Percentiles rank a stretch among this genome's conserved stretches.
phyloP scores from a whole-genome alignment of 37 sponge, comb jelly and placozoan genomes.

The Axinella damicornis region DNA sequence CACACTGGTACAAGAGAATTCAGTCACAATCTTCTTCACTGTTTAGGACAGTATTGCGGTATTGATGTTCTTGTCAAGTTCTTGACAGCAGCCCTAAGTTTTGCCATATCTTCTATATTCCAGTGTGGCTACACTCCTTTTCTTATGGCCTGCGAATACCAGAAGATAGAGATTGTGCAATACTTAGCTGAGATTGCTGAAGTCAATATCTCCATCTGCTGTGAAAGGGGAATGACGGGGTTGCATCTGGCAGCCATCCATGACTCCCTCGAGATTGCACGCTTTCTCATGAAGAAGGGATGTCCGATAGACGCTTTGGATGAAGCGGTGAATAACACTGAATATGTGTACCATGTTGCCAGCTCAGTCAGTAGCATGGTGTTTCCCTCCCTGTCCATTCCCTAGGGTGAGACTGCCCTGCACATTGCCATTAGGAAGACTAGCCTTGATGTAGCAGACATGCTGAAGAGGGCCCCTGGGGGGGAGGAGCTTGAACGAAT shows the following conservation, averaged over 20 bases:
- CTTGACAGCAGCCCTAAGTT: too few species aligned
- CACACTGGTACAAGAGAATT: too few species aligned
- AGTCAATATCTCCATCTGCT: constrained; percentile 2
- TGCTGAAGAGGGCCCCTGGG: too few species aligned
- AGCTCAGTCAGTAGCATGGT: too few species aligned
- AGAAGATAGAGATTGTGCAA: constrained; percentile 17
- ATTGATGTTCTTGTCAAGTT: too few species aligned
- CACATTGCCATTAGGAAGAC: constrained; percentile 60
- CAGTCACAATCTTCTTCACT: too few species aligned
- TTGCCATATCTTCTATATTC: too few species aligned
- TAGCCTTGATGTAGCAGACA: constrained; percentile 20
- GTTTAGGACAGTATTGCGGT: too few species aligned
- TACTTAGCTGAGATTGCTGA: not conserved
- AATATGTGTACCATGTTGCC: too few species aligned
- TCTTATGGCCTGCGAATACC: constrained; percentile 54
- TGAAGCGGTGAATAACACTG: constrained; percentile 28
- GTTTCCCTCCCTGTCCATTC: not conserved
- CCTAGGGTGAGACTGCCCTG: constrained; percentile 59
- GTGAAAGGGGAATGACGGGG: constrained; percentile 10
- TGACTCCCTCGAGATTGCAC: constrained; percentile 47
- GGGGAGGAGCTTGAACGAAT: too few species aligned
- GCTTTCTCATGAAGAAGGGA: constrained; percentile 12
- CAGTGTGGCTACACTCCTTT: constrained; percentile 54
- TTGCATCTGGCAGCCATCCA: constrained; percentile 73
- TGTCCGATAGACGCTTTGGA: not conserved